Percentiles rank a stretch among this genome's conserved stretches.
Evolutionary conservation across 2,888 invertebrate species (phyloP).

Genomic region (Rotaria magnacalcarata): DNA sequence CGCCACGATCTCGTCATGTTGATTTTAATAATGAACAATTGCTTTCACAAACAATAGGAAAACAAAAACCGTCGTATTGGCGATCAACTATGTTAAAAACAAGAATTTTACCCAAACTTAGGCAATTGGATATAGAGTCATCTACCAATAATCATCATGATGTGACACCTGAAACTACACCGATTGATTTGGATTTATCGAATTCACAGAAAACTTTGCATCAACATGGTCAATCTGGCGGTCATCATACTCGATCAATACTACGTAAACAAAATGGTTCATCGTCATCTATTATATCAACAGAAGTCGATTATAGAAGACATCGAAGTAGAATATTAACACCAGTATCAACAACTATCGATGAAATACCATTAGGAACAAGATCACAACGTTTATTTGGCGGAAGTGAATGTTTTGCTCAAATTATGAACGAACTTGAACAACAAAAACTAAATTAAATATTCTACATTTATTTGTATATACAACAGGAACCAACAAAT

Average conservation of each 20-base stretch:
- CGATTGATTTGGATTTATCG: background rate
- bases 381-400: constrained; percentile 15
- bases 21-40: background rate
- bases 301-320: background rate
- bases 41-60: background rate
- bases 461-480: background rate
- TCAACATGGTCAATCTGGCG: background rate
- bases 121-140: background rate
- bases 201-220: background rate
- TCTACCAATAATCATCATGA: background rate
- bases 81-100: background rate
- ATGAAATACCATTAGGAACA: constrained; percentile 32
- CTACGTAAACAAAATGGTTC: background rate
- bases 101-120: background rate
- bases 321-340: background rate
- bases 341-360: background rate
- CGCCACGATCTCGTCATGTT: background rate
- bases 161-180: background rate
- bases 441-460: background rate
- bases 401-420: constrained; percentile 33
- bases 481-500: background rate
- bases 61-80: background rate
- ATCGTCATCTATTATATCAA: background rate
- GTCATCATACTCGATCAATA: constrained; percentile 17
- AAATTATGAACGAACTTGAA: constrained; percentile 34